A percentile compares a stretch with the other conserved stretches of the same genome.
phyloP scores from a whole-genome alignment of 1,140 invertebrate genomes.

The Bombus picipes region DNA sequence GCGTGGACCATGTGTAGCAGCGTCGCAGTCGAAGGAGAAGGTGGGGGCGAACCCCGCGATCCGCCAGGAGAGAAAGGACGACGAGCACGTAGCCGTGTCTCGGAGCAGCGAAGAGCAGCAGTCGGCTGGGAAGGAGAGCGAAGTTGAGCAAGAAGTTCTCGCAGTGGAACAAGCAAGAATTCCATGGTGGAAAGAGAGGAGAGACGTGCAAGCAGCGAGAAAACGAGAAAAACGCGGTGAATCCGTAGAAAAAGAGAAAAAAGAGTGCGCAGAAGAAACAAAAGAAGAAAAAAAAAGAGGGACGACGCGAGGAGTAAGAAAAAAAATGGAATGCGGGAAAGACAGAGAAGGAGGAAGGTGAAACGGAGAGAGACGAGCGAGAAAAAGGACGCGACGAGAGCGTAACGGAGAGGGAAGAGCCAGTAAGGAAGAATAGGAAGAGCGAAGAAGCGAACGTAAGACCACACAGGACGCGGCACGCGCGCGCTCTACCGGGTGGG shows the following conservation, averaged over 20 bases:
- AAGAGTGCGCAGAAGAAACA: not conserved
- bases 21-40: not conserved
- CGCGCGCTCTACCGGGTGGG: constrained; percentile 83
- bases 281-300: not conserved
- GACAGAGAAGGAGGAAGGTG: not conserved
- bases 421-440: constrained; percentile 47
- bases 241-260: constrained; percentile 21
- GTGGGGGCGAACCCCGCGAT: not conserved
- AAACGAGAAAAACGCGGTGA: constrained; percentile 45
- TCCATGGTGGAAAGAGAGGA: constrained; percentile 21
- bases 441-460: constrained; percentile 60
- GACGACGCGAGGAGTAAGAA: not conserved
- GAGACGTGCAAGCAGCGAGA: constrained; percentile 50
- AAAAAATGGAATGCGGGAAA: not conserved
- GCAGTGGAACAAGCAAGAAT: constrained; percentile 6
- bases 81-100: constrained; percentile 62
- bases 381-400: constrained; percentile 25
- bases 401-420: constrained; percentile 33
- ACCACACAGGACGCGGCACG: constrained; percentile 83
- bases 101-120: constrained; percentile 46
- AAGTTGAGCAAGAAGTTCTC: constrained; percentile 34
- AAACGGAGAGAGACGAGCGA: constrained; percentile 4
- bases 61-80: constrained; percentile 46
- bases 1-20: constrained; percentile 43
- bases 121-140: constrained; percentile 16